Conservation (phyloP, 1,140 invertebrate genomes). For the Linepithema humile region DNA sequence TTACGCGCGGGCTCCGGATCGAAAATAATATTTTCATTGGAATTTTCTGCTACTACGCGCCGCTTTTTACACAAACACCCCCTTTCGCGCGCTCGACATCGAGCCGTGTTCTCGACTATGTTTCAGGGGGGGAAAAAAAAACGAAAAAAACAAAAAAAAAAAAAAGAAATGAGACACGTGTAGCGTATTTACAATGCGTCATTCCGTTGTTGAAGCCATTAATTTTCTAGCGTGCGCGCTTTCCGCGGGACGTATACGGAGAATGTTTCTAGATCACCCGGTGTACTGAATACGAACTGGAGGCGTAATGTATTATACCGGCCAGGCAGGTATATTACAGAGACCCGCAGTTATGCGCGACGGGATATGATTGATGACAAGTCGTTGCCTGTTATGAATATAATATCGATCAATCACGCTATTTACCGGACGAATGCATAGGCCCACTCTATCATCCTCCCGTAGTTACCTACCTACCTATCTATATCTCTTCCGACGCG, state of each 20-base stretch:
- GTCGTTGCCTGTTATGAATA: conserved; percentile 83
- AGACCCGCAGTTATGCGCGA: conserved; percentile 73
- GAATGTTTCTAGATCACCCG: conserved; percentile 73
- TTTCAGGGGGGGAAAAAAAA: not conserved
- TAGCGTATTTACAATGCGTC: conserved; percentile 49
- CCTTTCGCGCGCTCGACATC: no score
- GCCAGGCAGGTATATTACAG: conserved; percentile 76
- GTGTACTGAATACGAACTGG: conserved; percentile 69
- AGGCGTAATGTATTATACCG: conserved; percentile 78
- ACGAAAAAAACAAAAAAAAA: not conserved
- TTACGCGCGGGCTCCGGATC: not conserved
- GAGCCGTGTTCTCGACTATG: conserved; percentile 7
- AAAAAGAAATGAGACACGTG: conserved; percentile 21
- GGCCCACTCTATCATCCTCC: conserved; percentile 80
- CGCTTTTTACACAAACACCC: no score
- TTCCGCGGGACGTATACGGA: conserved; percentile 49
- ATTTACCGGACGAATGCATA: conserved; percentile 81
- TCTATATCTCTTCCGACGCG: conserved; percentile 72
- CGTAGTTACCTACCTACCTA: conserved; percentile 60
- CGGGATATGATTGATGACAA: conserved; percentile 82
- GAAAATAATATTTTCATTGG: conserved; percentile 13
- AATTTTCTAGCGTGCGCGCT: conserved; percentile 53
- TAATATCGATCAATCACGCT: conserved; percentile 84
- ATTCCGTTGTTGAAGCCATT: conserved; percentile 30
- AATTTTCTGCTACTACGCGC: not conserved